Evolutionary conservation across 1,140 invertebrate genomes (phyloP), one percentile per base, ranked within the genome.

Genomic region (Druon quercuslanigerum): DNA sequence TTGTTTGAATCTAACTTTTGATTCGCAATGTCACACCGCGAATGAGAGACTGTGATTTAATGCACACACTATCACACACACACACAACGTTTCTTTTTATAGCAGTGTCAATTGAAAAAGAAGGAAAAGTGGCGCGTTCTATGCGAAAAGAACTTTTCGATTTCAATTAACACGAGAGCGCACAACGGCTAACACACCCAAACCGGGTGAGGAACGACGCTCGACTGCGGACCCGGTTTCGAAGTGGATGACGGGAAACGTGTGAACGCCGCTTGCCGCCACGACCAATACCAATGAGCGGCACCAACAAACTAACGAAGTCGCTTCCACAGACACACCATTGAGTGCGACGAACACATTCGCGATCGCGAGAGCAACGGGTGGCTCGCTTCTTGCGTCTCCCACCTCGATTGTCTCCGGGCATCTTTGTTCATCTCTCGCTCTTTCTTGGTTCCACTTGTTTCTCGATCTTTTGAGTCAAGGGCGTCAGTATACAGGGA

Each of bases 181-280:
- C n/a, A 6, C 7, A 77, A 71, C 13, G n/a, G 3, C 5, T 16
- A 7, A 66, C 79, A 77, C 83, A 71, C 84, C 74, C 80, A 81
- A 74, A 80, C 82, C 79, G 82, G 81, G 81, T 84, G 82, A 87
- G 84, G 85, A 86, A 84, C 85, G 85, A 89, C 87, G 87, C 87
- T 88, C 88, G 87, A 90, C 88, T 89, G 85, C 83, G 85, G 85
- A 83, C 83, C 84, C 84, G 86, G 87, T 83, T 84, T 77, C 84
- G 79, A 87, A 89, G 84, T 87, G 83, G 87, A 87, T 83, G 84
- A 88, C 83, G 86, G 86, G 81, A 86, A 87, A 88, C 86, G 87
- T 87, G 88, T 88, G 87, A 90, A 89, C 87, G 87, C 87, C 85
- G 87, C 84, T 88, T 88, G 86, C 86, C 87, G 85, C 85, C 83